Conservation (phyloP, 2,888 invertebrate genomes). For the Uloborus plumipes region DNA sequence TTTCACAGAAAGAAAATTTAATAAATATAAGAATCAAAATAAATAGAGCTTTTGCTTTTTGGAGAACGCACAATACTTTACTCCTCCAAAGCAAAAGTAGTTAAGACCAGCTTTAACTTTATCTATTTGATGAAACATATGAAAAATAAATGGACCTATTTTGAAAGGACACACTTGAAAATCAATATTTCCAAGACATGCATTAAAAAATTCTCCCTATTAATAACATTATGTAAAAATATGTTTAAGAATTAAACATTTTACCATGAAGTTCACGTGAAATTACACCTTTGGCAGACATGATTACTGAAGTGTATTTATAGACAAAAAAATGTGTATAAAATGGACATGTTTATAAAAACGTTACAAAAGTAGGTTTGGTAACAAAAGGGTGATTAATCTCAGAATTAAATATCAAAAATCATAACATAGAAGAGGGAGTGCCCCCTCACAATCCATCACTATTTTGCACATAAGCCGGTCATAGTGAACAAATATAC, state of each 20-base stretch:
- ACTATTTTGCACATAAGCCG: constrained; percentile 32
- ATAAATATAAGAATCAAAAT: too few relatives aligned
- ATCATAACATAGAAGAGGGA: constrained; percentile 57
- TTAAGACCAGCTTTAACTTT: too few relatives aligned
- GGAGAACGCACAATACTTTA: too few relatives aligned
- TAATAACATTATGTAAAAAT: too few relatives aligned
- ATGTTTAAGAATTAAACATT: constrained; percentile 10
- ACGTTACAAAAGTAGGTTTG: constrained; percentile 24
- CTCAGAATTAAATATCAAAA: constrained; percentile 52
- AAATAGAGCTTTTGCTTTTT: too few relatives aligned
- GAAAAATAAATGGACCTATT: background rate
- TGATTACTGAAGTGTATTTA: constrained; percentile 11
- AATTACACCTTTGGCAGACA: constrained; percentile 57
- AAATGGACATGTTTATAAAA: constrained; percentile 47
- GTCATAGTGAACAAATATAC: constrained; percentile 23
- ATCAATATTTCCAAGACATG: background rate
- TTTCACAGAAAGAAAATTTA: too few relatives aligned
- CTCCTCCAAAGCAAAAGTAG: too few relatives aligned
- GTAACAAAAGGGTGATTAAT: constrained; percentile 29
- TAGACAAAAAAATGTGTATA: constrained; percentile 8
- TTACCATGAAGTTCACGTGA: constrained; percentile 64
- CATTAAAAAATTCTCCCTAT: too few relatives aligned
- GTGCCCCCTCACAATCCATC: constrained; percentile 60
- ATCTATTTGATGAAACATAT: too few relatives aligned
- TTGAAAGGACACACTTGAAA: background rate